These are phyloP conservation scores for Lumbricus terrestris DNA, from an alignment of 2,888 invertebrate species.

Conservation along the genomic window DNA sequence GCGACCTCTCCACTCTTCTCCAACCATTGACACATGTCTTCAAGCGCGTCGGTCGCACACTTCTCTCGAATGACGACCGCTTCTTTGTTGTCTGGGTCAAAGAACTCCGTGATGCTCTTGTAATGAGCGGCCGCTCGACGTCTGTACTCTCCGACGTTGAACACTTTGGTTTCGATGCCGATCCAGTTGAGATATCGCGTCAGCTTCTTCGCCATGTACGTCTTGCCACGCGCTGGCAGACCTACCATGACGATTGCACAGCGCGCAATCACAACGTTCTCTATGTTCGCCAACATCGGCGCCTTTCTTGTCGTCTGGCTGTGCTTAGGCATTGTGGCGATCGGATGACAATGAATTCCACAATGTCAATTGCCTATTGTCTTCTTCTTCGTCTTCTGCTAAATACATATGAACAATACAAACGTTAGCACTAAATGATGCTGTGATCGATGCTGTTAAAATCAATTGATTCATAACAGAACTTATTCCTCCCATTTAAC, in stretches of 20 bases:
- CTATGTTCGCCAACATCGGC: constrained; percentile 30
- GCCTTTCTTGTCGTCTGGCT: not conserved
- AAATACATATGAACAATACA: not conserved
- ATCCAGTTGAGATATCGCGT: constrained; percentile 99
- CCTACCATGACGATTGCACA: constrained; percentile 97
- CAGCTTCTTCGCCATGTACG: constrained; percentile 96
- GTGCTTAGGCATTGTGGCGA: constrained; percentile 4
- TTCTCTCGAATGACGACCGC: constrained; percentile 86
- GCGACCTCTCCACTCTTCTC: constrained; percentile 85
- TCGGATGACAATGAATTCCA: not conserved
- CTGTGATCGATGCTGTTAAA: no score
- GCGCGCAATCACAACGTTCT: constrained; percentile 46
- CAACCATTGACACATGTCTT: constrained; percentile 87
- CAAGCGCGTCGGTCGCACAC: constrained; percentile 88
- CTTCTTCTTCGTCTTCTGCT: no score
- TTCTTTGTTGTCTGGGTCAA: constrained; percentile 88
- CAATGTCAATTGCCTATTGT: not conserved
- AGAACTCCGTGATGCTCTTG: constrained; percentile 88
- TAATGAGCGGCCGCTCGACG: constrained; percentile 90
- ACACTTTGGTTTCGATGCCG: constrained; percentile 86
- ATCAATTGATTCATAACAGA: no score
- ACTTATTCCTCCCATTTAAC: no score
- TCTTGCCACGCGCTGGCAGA: constrained; percentile 95
- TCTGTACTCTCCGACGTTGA: constrained; percentile 97
- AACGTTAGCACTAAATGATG: no score